A percentile compares a stretch with the other conserved stretches of the same genome.
phyloP scores from a whole-genome alignment of 2,888 invertebrate species.

The Abrostola tripartita region DNA sequence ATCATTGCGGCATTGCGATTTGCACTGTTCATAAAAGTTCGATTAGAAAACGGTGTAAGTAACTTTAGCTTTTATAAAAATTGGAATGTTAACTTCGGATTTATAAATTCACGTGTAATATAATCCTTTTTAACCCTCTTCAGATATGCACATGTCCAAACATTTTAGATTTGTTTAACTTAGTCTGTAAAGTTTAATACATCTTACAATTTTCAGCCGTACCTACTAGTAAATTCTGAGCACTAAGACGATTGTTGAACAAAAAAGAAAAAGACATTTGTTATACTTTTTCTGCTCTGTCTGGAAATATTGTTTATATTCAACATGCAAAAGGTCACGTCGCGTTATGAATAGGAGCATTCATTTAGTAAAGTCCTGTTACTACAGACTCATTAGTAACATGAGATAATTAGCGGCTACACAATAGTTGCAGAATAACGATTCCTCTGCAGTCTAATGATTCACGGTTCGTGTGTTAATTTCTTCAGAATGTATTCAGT shows the following conservation, averaged over 20 bases:
- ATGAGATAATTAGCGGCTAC: constrained; percentile 67
- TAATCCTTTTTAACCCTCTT: too few species aligned
- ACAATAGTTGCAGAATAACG: constrained; percentile 60
- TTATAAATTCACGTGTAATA: too few species aligned
- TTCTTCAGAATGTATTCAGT: constrained; percentile 1
- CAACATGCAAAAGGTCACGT: constrained; percentile 39
- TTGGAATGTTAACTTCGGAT: too few species aligned
- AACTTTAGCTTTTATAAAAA: too few species aligned
- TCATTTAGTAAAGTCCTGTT: constrained; percentile 54
- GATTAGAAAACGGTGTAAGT: not conserved
- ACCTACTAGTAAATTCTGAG: not conserved
- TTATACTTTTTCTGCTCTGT: constrained; percentile 48
- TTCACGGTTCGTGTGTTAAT: constrained; percentile 55
- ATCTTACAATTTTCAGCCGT: too few species aligned
- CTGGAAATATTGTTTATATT: constrained; percentile 28
- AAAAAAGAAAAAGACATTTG: constrained; percentile 31
- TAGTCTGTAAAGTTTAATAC: too few species aligned
- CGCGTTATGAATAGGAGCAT: constrained; percentile 47
- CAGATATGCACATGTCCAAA: too few species aligned
- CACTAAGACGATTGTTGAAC: constrained; percentile 33
- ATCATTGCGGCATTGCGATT: constrained; percentile 86
- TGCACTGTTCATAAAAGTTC: constrained; percentile 81
- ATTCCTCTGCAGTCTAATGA: constrained; percentile 66
- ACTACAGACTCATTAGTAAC: constrained; percentile 62
- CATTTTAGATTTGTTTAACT: too few species aligned